Evolutionary conservation across 1,140 invertebrate species (phyloP), one percentile per base, ranked within the genome.

Genomic region (Dendrolimus punctatus): DNA sequence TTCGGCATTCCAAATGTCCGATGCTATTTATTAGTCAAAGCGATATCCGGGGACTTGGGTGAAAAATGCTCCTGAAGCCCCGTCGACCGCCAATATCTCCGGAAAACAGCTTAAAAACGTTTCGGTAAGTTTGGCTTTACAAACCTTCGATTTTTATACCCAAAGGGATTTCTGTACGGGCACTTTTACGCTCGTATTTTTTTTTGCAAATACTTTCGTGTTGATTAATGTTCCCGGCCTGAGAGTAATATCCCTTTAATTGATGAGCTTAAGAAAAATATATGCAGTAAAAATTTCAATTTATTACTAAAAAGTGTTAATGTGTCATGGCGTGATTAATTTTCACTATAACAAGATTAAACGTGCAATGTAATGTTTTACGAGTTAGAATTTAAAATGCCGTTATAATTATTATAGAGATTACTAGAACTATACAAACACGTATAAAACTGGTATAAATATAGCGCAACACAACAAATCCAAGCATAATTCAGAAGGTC

Each of bases 81-180:
- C 63, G 49, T 46, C 60, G 62, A 65, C 66, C 70, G 70, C 68
- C 64, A 69, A 73, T 76, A 71, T 69, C 66, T 73, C 66, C 55
- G 57, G 51, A 38, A 66, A 64, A 65, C 57, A 66, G 63, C 65
- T 72, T 72, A 73, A 74, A 71, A 74, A 66, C 64, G 62, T 65
- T 69, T 63, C 56, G 55, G 58, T 66, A 65, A 71, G 58, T 66
- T 69, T 63, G 58, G 59, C 66, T 66, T 62, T 67, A 54, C 52
- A 60, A 68, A 70, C 65, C 65, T 72, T 71, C 65, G 61, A 65
- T 70, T 71, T 72, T 75, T 66, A 62, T 49, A 54, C 65, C 64
- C 55, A 57, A 53, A 54, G 62, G 62, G 62, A 71, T 72, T 62
- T 69, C 60, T 63, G 45, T 54, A 60, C 57, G 57, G 46, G 46